These are phyloP conservation scores for Limnodromus scolopaceus DNA, from an alignment of 2,797 vertebrate genomes.

Conservation along the genomic window DNA sequence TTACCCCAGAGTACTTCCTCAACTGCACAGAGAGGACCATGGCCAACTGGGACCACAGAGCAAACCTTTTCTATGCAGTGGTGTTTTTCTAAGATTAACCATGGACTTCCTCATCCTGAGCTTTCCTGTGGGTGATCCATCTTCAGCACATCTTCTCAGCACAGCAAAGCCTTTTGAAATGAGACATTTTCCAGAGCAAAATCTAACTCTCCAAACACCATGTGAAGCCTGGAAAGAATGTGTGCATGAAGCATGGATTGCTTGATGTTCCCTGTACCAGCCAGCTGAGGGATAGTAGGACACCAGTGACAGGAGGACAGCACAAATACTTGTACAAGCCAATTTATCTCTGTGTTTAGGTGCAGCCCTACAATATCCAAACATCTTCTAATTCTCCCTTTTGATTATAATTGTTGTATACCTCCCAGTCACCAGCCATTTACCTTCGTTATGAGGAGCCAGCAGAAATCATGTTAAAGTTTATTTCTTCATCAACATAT, in stretches of 20 bases:
- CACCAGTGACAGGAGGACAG: not conserved
- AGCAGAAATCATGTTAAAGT: not conserved
- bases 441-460: not conserved
- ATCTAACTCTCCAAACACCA: not conserved
- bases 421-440: not conserved
- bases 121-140: not conserved
- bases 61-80: not conserved
- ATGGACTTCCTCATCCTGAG: not conserved
- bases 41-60: not conserved
- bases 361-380: not conserved
- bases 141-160: not conserved
- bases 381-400: rapidly evolving
- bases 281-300: not conserved
- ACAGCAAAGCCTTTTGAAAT: not conserved
- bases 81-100: not conserved
- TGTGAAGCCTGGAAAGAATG: not conserved
- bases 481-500: not conserved
- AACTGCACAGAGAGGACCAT: not conserved
- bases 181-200: not conserved
- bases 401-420: not conserved
- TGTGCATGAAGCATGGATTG: rapidly evolving
- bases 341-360: not conserved
- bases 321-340: not conserved
- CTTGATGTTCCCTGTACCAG: not conserved
- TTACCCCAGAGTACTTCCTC: not conserved